These are phyloP conservation scores for Trissonchulus latispiculum DNA, from an alignment of 2,888 invertebrate species.

Conservation along the genomic window DNA sequence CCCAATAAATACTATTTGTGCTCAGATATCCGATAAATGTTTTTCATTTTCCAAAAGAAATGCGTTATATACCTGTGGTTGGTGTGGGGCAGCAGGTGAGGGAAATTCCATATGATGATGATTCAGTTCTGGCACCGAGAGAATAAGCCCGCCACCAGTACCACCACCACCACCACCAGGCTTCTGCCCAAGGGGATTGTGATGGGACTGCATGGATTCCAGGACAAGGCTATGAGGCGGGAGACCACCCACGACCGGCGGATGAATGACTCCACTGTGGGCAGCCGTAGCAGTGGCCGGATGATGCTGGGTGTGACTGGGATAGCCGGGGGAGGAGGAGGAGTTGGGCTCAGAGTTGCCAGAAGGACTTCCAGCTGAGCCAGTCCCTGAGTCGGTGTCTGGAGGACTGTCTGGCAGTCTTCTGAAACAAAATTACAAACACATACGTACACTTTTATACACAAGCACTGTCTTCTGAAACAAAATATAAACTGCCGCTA, in stretches of 20 bases:
- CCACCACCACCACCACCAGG: background rate
- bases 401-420: slow-evolving; percentile 23
- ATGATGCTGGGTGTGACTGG: background rate
- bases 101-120: slow-evolving; percentile 13
- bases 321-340: slow-evolving; percentile 3
- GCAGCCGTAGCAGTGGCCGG: background rate
- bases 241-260: background rate
- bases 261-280: background rate
- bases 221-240: background rate
- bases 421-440: background rate
- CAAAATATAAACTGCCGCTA: too few relatives aligned
- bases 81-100: slow-evolving; percentile 14
- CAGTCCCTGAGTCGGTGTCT: slow-evolving; percentile 22
- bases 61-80: too few relatives aligned
- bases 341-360: background rate
- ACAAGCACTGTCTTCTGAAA: too few relatives aligned
- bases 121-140: slow-evolving; percentile 8
- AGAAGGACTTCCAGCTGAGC: slow-evolving; percentile 22
- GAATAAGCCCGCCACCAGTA: slow-evolving; percentile 8
- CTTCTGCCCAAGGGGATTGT: background rate
- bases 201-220: too few relatives aligned
- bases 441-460: too few relatives aligned
- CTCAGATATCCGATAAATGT: too few relatives aligned
- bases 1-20: too few relatives aligned
- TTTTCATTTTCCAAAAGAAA: too few relatives aligned